Evolutionary conservation across 1,140 invertebrate species (phyloP).

Genomic region (Sycophila sp.): DNA sequence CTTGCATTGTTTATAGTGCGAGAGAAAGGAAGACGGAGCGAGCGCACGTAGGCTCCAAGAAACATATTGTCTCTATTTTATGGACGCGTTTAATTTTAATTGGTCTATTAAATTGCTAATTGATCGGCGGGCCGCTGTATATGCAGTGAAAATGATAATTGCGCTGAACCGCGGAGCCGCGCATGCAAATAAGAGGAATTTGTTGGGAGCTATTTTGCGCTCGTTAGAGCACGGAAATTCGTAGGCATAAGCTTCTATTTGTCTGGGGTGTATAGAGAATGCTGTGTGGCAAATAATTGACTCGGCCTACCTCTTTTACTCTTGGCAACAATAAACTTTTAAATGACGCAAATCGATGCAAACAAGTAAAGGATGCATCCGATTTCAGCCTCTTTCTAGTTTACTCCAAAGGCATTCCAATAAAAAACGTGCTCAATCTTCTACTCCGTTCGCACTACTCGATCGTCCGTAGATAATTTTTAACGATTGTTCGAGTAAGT

Average conservation of each 20-base stretch:
- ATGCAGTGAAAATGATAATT: constrained; percentile 20
- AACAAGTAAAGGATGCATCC: too few relatives aligned
- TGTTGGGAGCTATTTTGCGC: constrained; percentile 5
- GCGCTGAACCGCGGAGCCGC: background rate
- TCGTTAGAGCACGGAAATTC: background rate
- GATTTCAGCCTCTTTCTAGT: too few relatives aligned
- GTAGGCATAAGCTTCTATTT: background rate
- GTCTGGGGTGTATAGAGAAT: too few relatives aligned
- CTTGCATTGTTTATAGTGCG: constrained; percentile 24
- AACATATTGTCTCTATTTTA: constrained; percentile 31
- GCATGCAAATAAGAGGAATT: constrained; percentile 14
- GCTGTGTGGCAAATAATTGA: too few relatives aligned
- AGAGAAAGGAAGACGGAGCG: background rate
- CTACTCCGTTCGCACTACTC: too few relatives aligned
- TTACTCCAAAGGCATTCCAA: too few relatives aligned
- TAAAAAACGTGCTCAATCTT: too few relatives aligned
- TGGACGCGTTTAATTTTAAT: constrained; percentile 35
- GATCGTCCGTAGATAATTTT: too few relatives aligned
- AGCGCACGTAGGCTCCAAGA: background rate
- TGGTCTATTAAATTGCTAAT: constrained; percentile 40
- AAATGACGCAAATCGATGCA: too few relatives aligned
- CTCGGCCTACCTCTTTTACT: too few relatives aligned
- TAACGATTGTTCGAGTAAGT: too few relatives aligned
- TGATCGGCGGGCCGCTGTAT: constrained; percentile 30
- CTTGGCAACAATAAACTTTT: too few relatives aligned